Evolutionary conservation across 2,797 vertebrate genomes (phyloP).

Genomic region (Bufotes viridis): DNA sequence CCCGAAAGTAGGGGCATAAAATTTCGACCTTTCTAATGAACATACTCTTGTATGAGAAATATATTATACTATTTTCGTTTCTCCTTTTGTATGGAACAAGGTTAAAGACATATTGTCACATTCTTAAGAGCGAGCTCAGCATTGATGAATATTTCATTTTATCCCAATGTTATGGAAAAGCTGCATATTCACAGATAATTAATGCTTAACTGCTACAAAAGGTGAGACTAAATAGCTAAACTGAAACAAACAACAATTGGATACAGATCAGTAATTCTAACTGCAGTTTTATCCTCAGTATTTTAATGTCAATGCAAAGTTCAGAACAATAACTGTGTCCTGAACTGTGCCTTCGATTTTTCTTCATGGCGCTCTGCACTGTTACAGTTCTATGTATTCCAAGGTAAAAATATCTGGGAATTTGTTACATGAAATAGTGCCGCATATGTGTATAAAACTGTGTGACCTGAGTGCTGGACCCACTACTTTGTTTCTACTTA

Average conservation of each 20-base stretch:
- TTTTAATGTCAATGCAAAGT: constrained; percentile 57
- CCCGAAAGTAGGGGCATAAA: neutral
- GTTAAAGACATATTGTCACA: constrained; percentile 12
- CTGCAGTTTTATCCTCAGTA: constrained; percentile 20
- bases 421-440: too few relatives aligned
- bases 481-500: too few relatives aligned
- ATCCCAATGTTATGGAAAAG: constrained; percentile 5
- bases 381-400: neutral
- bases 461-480: too few relatives aligned
- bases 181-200: constrained; percentile 38
- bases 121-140: neutral
- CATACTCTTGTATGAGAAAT: neutral
- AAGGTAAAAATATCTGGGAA: too few relatives aligned
- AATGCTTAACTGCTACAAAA: constrained; percentile 44
- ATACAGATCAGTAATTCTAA: constrained; percentile 52
- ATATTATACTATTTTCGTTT: neutral
- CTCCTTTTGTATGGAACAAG: neutral
- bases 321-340: constrained; percentile 33
- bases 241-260: constrained; percentile 43
- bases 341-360: neutral
- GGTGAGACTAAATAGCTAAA: constrained; percentile 33
- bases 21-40: neutral
- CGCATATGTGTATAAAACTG: too few relatives aligned
- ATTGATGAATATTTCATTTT: constrained; percentile 24
- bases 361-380: neutral